phyloP scores from a whole-genome alignment of 2,888 invertebrate species.

The Eumacrocentrus americanus region DNA sequence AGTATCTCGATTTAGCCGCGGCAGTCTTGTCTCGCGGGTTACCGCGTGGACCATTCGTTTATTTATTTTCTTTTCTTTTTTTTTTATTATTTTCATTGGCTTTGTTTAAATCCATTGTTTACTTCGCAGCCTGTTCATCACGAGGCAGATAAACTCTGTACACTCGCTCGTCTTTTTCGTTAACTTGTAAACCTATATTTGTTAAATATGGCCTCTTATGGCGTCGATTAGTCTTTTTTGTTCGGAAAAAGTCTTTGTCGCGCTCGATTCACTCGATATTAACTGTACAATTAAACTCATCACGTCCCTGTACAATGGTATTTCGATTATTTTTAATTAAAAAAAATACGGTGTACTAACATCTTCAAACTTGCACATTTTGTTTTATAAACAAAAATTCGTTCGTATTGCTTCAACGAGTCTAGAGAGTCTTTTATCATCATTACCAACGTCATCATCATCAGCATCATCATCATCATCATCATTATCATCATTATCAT shows the following conservation, averaged over 20 bases:
- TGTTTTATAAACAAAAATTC: conserved; percentile 16
- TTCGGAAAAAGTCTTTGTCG: conserved; percentile 1
- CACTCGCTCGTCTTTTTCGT: conserved; percentile 11
- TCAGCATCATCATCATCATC: no score
- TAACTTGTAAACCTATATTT: conserved; percentile 26
- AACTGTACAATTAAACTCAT: conserved; percentile 27
- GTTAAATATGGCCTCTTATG: conserved; percentile 50
- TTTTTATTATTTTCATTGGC: not conserved
- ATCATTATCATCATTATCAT: not conserved
- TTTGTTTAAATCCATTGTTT: not conserved
- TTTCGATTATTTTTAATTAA: conserved; percentile 18
- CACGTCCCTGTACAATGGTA: conserved; percentile 23
- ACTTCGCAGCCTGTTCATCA: not conserved
- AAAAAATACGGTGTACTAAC: conserved; percentile 19
- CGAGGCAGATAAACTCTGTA: not conserved
- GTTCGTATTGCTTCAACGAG: conserved; percentile 34
- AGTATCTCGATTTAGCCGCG: conserved; percentile 27
- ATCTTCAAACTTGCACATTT: conserved; percentile 19
- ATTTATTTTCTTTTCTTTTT: not conserved
- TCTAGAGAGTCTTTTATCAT: conserved; percentile 1
- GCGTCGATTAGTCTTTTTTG: conserved; percentile 46
- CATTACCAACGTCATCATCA: not conserved
- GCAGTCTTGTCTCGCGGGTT: conserved; percentile 10
- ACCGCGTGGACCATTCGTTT: not conserved
- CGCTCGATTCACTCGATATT: not conserved